Percentiles rank a stretch among this genome's conserved stretches.
Conservation (phyloP, 1,140 invertebrate species). For the Grapholita molesta region DNA sequence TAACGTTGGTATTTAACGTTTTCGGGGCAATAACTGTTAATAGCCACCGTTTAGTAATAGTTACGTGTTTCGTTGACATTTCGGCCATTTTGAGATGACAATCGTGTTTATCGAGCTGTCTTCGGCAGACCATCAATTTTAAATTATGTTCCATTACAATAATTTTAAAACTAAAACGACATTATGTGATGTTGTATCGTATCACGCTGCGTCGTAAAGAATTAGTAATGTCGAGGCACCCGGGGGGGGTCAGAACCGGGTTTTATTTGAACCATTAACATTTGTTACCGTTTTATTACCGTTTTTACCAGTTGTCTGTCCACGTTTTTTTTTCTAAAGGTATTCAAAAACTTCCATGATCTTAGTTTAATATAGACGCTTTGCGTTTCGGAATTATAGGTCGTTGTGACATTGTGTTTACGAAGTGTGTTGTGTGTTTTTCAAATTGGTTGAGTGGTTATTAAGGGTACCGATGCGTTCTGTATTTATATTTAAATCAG, state of each 20-base stretch:
- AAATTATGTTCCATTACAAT: conserved; percentile 3
- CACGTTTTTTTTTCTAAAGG: background rate
- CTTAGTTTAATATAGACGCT: background rate
- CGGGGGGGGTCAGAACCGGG: background rate
- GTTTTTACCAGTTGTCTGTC: conserved; percentile 18
- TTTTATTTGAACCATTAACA: conserved; percentile 17
- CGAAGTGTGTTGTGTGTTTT: background rate
- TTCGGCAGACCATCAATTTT: conserved; percentile 2
- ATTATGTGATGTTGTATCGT: conserved; percentile 4
- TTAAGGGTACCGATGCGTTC: background rate
- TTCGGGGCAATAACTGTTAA: background rate
- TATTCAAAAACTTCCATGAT: conserved; percentile 3
- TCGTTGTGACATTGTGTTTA: background rate
- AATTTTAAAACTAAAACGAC: conserved; percentile 18
- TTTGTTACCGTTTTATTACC: conserved; percentile 25
- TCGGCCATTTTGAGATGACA: background rate
- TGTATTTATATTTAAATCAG: background rate
- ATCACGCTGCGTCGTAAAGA: conserved; percentile 1
- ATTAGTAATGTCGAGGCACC: background rate
- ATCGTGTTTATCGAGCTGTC: background rate
- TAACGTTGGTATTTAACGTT: background rate
- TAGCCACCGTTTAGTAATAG: background rate
- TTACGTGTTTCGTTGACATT: background rate
- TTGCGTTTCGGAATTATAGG: background rate
- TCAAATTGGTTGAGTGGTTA: conserved; percentile 4